phyloP scores from a whole-genome alignment of 2,888 invertebrate genomes.

The Aplocera efformata region DNA sequence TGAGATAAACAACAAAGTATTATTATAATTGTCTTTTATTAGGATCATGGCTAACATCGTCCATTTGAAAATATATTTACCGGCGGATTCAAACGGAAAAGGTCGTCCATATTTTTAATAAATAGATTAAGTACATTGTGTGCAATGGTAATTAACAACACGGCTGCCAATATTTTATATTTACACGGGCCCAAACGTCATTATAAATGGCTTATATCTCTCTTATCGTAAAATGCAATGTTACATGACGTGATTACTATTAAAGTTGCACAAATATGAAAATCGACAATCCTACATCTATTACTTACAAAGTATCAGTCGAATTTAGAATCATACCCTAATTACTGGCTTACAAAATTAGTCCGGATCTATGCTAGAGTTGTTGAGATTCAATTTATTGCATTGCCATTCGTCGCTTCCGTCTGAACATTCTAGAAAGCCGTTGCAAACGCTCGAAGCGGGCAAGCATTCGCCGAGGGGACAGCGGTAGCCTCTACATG shows the following conservation, averaged over 20 bases:
- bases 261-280: slow-evolving; percentile 23
- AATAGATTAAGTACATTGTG: slow-evolving; percentile 51
- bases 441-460: slow-evolving; percentile 86
- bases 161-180: slow-evolving; percentile 59
- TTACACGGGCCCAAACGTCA: slow-evolving; percentile 56
- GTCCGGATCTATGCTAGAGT: slow-evolving; percentile 56
- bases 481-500: slow-evolving; percentile 86
- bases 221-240: slow-evolving; percentile 18
- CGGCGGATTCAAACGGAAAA: slow-evolving; percentile 71
- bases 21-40: slow-evolving; percentile 43
- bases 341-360: slow-evolving; percentile 66
- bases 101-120: slow-evolving; percentile 71
- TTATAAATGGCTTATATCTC: slow-evolving; percentile 40
- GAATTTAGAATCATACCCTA: slow-evolving; percentile 58
- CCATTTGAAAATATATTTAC: slow-evolving; percentile 57
- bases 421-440: slow-evolving; percentile 88
- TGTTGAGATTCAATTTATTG: slow-evolving; percentile 42
- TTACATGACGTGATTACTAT: slow-evolving; percentile 6
- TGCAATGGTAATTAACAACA: slow-evolving; percentile 50
- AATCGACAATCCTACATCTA: slow-evolving; percentile 35
- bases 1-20: slow-evolving; percentile 1
- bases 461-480: slow-evolving; percentile 88
- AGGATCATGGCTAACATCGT: slow-evolving; percentile 69
- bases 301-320: slow-evolving; percentile 76
- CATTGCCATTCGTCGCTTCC: slow-evolving; percentile 87